These are phyloP conservation scores for Asarcornis scutulata DNA, from an alignment of 2,113 vertebrate genomes.

Conservation along the genomic window DNA sequence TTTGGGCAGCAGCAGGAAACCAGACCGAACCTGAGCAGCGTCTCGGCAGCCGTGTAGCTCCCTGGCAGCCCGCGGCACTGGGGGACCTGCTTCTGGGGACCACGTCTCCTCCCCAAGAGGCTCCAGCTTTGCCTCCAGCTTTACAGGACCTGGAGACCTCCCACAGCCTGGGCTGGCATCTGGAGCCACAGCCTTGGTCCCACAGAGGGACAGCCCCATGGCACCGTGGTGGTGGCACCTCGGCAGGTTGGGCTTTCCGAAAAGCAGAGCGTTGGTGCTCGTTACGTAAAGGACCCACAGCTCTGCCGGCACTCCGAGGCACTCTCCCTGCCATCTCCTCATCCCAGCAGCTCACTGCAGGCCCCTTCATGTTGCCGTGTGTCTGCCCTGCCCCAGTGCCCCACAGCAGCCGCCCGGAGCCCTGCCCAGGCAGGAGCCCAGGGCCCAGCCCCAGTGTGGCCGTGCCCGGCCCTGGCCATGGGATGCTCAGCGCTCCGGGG, in stretches of 20 bases:
- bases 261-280: background rate
- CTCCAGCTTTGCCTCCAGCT: background rate
- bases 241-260: rapidly evolving
- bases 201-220: rapidly evolving
- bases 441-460: background rate
- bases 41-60: rapidly evolving
- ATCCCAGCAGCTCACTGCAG: rapidly evolving
- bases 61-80: rapidly evolving
- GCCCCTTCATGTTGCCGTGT: background rate
- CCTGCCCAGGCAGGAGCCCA: background rate
- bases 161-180: background rate
- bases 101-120: rapidly evolving
- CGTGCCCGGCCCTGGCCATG: background rate
- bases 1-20: background rate
- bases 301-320: too few species aligned
- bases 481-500: background rate
- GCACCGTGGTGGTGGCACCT: rapidly evolving
- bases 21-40: background rate
- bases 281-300: background rate
- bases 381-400: background rate
- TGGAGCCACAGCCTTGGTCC: background rate
- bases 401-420: background rate
- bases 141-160: rapidly evolving
- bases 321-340: background rate
- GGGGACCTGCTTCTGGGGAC: background rate